A percentile compares a stretch with the other conserved stretches of the same genome.
Evolutionary conservation across 2,113 vertebrate species (phyloP).

Genomic region (Camelus dromedarius): DNA sequence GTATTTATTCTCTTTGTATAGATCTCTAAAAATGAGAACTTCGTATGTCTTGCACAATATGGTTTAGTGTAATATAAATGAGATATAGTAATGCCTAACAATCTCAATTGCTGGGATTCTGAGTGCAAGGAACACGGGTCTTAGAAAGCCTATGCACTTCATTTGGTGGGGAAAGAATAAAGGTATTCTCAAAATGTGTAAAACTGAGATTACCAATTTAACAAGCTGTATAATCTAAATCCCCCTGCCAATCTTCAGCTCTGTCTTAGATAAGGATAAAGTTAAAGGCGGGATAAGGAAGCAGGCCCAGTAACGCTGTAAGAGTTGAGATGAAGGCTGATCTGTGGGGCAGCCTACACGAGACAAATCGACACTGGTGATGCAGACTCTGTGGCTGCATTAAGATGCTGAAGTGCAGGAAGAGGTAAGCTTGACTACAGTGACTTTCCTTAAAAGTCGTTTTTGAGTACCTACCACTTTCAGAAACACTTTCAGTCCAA

Average conservation of each 20-base stretch:
- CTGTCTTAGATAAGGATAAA: neutral
- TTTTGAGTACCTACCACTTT: neutral
- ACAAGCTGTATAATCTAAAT: neutral
- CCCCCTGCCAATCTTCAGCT: neutral
- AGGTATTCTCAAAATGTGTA: neutral
- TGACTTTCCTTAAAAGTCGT: neutral
- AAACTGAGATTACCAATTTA: neutral
- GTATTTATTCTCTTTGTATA: neutral
- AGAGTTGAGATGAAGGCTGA: neutral
- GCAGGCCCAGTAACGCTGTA: neutral
- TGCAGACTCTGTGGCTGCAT: rapidly evolving
- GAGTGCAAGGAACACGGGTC: neutral
- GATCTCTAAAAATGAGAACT: neutral
- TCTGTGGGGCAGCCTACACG: neutral
- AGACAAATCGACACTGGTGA: rapidly evolving
- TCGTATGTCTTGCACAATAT: neutral
- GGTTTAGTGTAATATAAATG: neutral
- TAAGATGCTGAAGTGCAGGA: neutral
- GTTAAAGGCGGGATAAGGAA: neutral
- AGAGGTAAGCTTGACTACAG: rapidly evolving
- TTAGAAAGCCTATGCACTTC: neutral
- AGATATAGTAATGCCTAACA: neutral
- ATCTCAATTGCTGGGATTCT: neutral
- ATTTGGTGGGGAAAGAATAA: neutral
- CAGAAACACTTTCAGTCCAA: neutral